These are phyloP conservation scores for Sthenelais limicola DNA, from an alignment of 2,888 invertebrate species.

Conservation along the genomic window DNA sequence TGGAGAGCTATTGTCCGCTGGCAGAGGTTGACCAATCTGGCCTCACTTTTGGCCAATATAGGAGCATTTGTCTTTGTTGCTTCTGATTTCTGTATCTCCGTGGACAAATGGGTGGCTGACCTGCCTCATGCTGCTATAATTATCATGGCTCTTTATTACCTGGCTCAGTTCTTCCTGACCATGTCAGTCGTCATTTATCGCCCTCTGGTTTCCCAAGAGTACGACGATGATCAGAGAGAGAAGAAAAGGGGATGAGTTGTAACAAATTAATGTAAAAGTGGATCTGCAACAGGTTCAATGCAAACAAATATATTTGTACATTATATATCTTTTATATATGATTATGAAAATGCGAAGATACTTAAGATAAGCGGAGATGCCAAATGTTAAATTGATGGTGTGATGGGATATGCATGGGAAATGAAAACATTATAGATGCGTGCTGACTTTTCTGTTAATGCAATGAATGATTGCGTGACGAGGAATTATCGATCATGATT, in stretches of 20 bases:
- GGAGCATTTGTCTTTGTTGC: slow-evolving; percentile 58
- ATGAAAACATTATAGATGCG: too few species aligned
- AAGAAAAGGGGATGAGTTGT: slow-evolving; percentile 22
- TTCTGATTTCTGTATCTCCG: slow-evolving; percentile 59
- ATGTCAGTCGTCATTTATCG: slow-evolving; percentile 1
- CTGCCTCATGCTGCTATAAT: slow-evolving; percentile 53
- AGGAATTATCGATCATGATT: too few species aligned
- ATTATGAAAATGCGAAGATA: too few species aligned
- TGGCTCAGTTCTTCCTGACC: slow-evolving; percentile 58
- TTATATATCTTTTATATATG: too few species aligned
- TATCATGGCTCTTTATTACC: slow-evolving; percentile 58
- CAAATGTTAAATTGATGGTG: too few species aligned
- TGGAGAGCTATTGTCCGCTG: slow-evolving; percentile 57
- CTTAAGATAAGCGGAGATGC: too few species aligned
- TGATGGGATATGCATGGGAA: too few species aligned
- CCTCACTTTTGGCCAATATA: slow-evolving; percentile 50
- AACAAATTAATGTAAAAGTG: too few species aligned
- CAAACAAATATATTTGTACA: too few species aligned
- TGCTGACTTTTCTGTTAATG: too few species aligned
- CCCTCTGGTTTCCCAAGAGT: neutral
- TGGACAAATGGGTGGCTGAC: slow-evolving; percentile 57
- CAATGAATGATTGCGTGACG: too few species aligned
- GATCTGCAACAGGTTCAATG: too few species aligned
- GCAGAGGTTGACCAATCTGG: slow-evolving; percentile 51
- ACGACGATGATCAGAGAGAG: neutral